Evolutionary conservation across 35 echinoderm and acorn worm genomes (phyloP).

Genomic region (Amphiura filiformis): DNA sequence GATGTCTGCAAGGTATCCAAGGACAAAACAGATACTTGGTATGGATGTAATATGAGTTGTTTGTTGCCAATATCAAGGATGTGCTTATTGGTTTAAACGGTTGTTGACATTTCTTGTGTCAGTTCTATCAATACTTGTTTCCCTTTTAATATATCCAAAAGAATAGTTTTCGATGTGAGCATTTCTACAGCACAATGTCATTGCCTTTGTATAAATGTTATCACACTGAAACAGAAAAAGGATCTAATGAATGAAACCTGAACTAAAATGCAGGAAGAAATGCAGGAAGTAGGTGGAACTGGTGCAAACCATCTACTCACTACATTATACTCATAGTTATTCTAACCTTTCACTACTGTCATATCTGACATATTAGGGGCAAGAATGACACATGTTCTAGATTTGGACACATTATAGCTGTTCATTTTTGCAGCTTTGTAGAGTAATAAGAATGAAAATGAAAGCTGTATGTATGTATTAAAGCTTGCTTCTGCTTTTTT

Average conservation of each 20-base stretch:
- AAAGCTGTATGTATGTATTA: background rate
- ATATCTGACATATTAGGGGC: background rate
- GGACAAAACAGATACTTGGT: too few species aligned
- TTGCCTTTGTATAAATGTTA: background rate
- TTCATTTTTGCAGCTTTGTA: background rate
- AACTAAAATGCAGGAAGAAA: too few species aligned
- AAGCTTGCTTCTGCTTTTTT: background rate
- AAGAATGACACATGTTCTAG: background rate
- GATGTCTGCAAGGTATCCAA: too few species aligned
- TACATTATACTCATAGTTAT: background rate
- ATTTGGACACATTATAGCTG: background rate
- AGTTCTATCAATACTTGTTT: too few species aligned
- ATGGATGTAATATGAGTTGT: too few species aligned
- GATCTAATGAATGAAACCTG: background rate
- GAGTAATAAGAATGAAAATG: background rate
- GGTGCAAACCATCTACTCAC: background rate
- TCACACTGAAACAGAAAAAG: background rate
- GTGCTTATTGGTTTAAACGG: too few species aligned
- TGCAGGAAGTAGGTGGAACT: background rate
- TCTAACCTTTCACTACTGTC: background rate
- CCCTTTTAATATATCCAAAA: too few species aligned
- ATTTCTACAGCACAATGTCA: too few species aligned
- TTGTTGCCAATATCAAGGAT: too few species aligned
- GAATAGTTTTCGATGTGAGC: too few species aligned
- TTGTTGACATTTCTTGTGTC: too few species aligned